These are phyloP conservation scores for Pterostichus niger DNA, from an alignment of 2,888 invertebrate species.

Conservation along the genomic window DNA sequence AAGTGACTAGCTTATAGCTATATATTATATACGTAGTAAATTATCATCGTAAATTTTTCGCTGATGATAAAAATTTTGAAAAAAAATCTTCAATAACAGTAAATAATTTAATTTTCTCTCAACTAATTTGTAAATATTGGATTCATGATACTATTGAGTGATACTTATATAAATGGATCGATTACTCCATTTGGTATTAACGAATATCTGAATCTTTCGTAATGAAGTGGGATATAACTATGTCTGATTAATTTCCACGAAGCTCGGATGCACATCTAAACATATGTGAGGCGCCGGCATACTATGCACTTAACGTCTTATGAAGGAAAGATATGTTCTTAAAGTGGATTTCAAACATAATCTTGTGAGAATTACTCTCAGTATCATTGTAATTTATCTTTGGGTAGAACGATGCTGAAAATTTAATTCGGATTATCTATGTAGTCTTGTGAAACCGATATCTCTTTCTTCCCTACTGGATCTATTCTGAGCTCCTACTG, in stretches of 20 bases:
- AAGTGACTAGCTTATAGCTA: too few species aligned
- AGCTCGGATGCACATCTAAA: constrained; percentile 35
- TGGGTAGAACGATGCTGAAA: constrained; percentile 52
- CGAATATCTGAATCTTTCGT: constrained; percentile 11
- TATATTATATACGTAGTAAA: too few species aligned
- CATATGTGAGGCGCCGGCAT: constrained; percentile 19
- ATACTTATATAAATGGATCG: too few species aligned
- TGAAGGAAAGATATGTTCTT: constrained; percentile 45
- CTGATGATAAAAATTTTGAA: too few species aligned
- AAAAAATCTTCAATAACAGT: too few species aligned
- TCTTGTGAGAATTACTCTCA: constrained; percentile 53
- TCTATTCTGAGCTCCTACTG: not conserved
- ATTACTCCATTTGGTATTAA: not conserved
- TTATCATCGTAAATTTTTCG: too few species aligned
- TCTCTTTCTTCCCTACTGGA: constrained; percentile 1
- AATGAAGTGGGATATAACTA: constrained; percentile 23
- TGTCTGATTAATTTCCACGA: constrained; percentile 31
- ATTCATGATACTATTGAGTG: too few species aligned
- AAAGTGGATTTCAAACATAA: constrained; percentile 55
- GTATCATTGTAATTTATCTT: constrained; percentile 59
- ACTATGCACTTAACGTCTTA: constrained; percentile 50
- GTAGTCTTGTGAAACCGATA: constrained; percentile 27
- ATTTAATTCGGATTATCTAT: constrained; percentile 58
- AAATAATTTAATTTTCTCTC: too few species aligned
- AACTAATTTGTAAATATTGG: too few species aligned